Evolutionary conservation across 2,797 vertebrate genomes (phyloP).

Genomic region (Thaleichthys pacificus): DNA sequence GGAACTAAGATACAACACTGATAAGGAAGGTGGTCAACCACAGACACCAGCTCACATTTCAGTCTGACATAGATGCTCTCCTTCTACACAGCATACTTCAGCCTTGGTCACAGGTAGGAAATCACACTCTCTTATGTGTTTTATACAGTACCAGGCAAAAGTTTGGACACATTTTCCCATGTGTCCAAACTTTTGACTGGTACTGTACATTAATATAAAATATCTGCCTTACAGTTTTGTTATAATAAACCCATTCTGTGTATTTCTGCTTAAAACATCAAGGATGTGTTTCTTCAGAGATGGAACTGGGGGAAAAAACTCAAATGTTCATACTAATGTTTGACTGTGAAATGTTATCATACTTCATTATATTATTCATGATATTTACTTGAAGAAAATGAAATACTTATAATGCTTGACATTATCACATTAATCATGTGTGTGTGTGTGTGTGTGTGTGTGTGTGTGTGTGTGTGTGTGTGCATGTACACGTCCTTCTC

Average conservation of each 20-base stretch:
- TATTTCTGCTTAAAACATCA: too few relatives aligned
- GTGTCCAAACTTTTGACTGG: too few relatives aligned
- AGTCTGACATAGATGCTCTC: slow-evolving; percentile 4
- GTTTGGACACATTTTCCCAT: too few relatives aligned
- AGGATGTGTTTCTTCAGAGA: too few relatives aligned
- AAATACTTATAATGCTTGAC: neutral
- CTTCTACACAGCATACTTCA: neutral
- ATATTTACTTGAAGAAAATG: neutral
- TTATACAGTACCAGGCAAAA: neutral
- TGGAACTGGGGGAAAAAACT: too few relatives aligned
- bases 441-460: neutral
- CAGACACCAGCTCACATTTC: slow-evolving; percentile 6
- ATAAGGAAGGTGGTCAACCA: slow-evolving; percentile 22
- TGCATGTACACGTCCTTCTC: neutral
- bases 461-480: neutral
- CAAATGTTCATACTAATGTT: too few relatives aligned
- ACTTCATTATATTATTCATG: too few relatives aligned
- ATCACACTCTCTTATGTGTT: neutral
- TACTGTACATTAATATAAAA: too few relatives aligned
- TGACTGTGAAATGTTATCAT: too few relatives aligned
- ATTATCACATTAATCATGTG: neutral
- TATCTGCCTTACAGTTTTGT: too few relatives aligned
- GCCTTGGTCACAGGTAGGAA: slow-evolving; percentile 45
- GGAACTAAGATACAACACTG: slow-evolving; percentile 23
- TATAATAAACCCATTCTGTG: too few relatives aligned